phyloP scores from a whole-genome alignment of 2,113 vertebrate species.

The Petrocephalus zakoni region DNA sequence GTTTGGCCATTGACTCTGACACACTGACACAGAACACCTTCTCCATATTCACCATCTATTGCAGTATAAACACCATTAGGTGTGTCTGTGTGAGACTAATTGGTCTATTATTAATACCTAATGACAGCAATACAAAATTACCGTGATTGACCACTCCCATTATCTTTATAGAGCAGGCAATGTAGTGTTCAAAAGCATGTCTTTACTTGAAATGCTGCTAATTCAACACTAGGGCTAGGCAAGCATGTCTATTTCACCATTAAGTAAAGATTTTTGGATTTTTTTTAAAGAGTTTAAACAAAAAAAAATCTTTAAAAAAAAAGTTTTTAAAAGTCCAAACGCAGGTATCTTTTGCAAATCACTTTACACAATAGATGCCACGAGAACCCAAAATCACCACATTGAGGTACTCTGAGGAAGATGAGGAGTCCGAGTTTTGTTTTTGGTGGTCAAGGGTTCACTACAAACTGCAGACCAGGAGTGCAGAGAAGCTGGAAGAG shows the following conservation, averaged over 20 bases:
- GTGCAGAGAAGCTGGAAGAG: background rate
- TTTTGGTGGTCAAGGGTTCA: slow-evolving; percentile 49
- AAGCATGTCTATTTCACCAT: background rate
- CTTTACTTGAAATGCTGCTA: background rate
- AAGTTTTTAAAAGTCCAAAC: background rate
- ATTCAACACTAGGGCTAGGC: background rate
- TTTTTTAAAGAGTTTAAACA: background rate
- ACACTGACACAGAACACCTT: slow-evolving; percentile 1
- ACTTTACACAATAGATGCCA: background rate
- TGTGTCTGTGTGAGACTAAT: background rate
- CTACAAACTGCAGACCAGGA: slow-evolving; percentile 60
- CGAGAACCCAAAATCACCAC: background rate
- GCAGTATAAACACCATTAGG: background rate
- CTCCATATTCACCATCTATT: background rate
- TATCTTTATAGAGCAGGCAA: background rate
- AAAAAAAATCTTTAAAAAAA: too few species aligned
- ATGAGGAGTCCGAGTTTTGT: background rate
- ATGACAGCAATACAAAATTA: background rate
- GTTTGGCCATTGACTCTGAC: slow-evolving; percentile 25
- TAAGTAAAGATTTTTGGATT: background rate
- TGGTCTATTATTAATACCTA: background rate
- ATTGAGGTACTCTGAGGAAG: background rate
- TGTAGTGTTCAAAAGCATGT: background rate
- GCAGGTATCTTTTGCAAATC: background rate
- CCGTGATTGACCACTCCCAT: background rate